Evolutionary conservation across 2,797 vertebrate species (phyloP), one percentile per base, ranked within the genome.

Genomic region (Tragopan temminckii): DNA sequence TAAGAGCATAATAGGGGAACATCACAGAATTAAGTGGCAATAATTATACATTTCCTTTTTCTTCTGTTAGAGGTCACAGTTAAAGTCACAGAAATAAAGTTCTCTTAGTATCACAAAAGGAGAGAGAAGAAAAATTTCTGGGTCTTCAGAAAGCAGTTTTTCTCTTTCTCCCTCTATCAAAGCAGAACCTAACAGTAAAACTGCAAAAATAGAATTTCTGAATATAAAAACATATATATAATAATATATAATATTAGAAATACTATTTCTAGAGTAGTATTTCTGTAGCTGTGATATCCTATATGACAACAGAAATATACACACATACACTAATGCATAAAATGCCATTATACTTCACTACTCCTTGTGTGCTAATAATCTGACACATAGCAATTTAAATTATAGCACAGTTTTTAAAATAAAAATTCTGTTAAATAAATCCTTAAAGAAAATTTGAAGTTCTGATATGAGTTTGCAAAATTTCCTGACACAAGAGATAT

Each of bases 31-130:
- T 63, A 72, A 90, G 58, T 67, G 53, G 64, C 50, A 93, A 88
- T 95, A 94, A 95, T 92, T 96, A 95, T 4, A 89, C 50, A 89
- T 89, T 89, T 92, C 64, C n/a, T 55, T 88, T 88, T 68, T 89
- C 53, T 58, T 52, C 84, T 92, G 72, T 80, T 66, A 67, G 62
- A 94, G 90, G 88, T 75, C 81, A 55, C 16, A 46, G 68, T 16
- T 38, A 80, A 92, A 87, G 92, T 92, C 79, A 89, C 5, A 46
- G 72, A 40, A 78, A 74, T 31, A 74, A 82, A 82, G 75, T 95
- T 96, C 67, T 75, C 64, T 68, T 67, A 15, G 16, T 85, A 27
- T 75, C 31, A 7, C 24, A n/a, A 31, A 64, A 31, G 13, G 25
- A 52, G 11, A 63, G 31, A 72, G 46, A 63, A 86, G 15, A 82